phyloP scores from a whole-genome alignment of 1,140 invertebrate genomes.

The Atopsyche davidsoni region DNA sequence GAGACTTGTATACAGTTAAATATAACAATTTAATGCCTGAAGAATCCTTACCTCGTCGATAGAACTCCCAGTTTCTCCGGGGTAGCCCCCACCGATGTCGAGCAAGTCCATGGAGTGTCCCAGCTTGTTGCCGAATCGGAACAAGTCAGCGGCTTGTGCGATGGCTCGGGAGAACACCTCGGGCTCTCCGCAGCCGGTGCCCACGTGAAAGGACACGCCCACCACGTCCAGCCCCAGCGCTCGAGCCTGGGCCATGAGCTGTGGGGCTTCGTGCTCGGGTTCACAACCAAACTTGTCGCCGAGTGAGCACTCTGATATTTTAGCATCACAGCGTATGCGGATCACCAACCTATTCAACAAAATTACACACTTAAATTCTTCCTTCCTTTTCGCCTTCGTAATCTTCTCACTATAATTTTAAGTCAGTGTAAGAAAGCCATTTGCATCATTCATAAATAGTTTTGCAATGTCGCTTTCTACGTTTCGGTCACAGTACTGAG shows the following conservation, averaged over 20 bases:
- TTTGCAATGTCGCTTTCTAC: too few species aligned
- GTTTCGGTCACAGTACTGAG: too few species aligned
- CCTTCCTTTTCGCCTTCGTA: too few species aligned
- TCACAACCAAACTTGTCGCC: conserved; percentile 96
- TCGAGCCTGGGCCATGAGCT: conserved; percentile 69
- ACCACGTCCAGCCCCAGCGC: conserved; percentile 47
- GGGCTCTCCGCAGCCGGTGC: conserved; percentile 75
- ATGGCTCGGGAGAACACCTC: conserved; percentile 73
- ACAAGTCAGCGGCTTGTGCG: conserved; percentile 57
- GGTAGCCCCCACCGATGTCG: conserved; percentile 85
- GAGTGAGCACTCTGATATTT: conserved; percentile 78
- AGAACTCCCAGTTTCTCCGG: conserved; percentile 60
- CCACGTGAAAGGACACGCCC: conserved; percentile 86
- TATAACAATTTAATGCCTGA: too few species aligned
- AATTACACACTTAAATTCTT: too few species aligned
- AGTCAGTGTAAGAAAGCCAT: too few species aligned
- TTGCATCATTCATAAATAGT: too few species aligned
- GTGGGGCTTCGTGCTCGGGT: conserved; percentile 67
- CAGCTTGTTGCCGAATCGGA: conserved; percentile 60
- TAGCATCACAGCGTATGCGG: conserved; percentile 87
- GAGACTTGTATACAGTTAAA: too few species aligned
- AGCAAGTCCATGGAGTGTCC: conserved; percentile 69
- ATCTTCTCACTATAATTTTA: too few species aligned
- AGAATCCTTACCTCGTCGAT: conserved; percentile 54
- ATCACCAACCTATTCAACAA: conserved; percentile 70